phyloP scores from a whole-genome alignment of 2,797 vertebrate genomes.

The Centroberyx gerrardi region DNA sequence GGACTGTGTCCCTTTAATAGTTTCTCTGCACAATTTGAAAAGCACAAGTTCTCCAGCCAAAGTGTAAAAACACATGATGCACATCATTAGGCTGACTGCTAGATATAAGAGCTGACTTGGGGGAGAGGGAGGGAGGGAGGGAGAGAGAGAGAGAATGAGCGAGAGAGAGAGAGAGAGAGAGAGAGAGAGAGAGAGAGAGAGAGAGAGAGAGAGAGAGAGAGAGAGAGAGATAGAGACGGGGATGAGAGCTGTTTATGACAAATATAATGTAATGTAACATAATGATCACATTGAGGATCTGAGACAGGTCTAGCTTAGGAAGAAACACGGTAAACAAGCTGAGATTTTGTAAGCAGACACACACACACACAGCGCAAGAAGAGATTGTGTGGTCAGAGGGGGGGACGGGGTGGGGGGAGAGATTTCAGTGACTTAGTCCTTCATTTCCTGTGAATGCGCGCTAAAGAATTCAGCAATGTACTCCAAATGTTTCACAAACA shows the following conservation, averaged over 20 bases:
- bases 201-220: too few relatives aligned
- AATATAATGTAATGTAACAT: conserved; percentile 22
- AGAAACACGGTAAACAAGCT: conserved; percentile 1
- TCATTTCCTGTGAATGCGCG: conserved; percentile 65
- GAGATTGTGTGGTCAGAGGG: conserved; percentile 7
- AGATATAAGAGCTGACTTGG: not conserved
- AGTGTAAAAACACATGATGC: conserved; percentile 52
- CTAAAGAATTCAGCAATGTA: conserved; percentile 66
- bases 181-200: too few relatives aligned
- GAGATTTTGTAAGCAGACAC: conserved; percentile 24
- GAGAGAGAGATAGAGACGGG: too few relatives aligned
- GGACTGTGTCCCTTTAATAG: conserved; percentile 17
- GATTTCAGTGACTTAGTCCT: conserved; percentile 57
- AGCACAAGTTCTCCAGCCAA: conserved; percentile 34
- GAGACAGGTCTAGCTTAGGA: conserved; percentile 31
- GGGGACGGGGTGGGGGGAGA: not conserved
- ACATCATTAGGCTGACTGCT: conserved; percentile 26
- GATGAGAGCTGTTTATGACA: conserved; percentile 52
- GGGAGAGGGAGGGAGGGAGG: not conserved
- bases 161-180: not conserved
- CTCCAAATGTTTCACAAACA: conserved; percentile 68
- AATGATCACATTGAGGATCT: conserved; percentile 33
- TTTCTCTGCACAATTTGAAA: conserved; percentile 44
- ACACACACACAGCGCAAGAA: conserved; percentile 18
- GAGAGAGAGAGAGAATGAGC: not conserved